Evolutionary conservation across 2,113 vertebrate species (phyloP).

Genomic region (Bubo scandiacus): DNA sequence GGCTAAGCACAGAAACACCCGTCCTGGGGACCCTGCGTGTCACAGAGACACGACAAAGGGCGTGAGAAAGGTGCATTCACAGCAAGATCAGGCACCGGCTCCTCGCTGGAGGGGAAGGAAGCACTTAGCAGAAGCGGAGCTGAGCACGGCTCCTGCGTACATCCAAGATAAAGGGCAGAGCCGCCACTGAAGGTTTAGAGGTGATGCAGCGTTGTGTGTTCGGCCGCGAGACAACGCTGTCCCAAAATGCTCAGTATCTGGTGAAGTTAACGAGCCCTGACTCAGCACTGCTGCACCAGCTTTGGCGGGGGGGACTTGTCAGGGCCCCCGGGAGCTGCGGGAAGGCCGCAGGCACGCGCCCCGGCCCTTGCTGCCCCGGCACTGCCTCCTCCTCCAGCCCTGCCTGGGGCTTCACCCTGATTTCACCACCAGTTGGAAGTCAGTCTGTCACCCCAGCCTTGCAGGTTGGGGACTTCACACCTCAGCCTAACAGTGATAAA

Average conservation of each 20-base stretch:
- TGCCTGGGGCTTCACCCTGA: neutral
- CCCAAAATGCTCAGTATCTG: neutral
- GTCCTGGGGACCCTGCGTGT: neutral
- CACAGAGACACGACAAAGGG: neutral
- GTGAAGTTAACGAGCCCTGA: neutral
- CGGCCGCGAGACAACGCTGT: neutral
- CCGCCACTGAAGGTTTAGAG: neutral
- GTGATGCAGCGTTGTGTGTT: neutral
- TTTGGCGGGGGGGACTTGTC: neutral
- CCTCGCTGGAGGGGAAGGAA: neutral
- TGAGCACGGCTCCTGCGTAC: neutral
- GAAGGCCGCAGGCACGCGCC: neutral
- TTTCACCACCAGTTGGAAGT: neutral
- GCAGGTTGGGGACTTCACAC: neutral
- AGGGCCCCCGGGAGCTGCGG: neutral
- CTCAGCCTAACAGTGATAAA: neutral
- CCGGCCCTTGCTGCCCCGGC: neutral
- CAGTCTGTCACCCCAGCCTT: neutral
- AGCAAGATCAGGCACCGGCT: neutral
- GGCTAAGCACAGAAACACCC: neutral
- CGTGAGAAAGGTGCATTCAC: neutral
- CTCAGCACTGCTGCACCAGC: neutral
- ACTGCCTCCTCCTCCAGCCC: neutral
- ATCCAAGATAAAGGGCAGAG: neutral
- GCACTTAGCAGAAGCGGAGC: neutral